These are phyloP conservation scores for Tethya wilhelma DNA, from an alignment of 37 sponge, comb jelly and placozoan genomes.

Conservation along the genomic window DNA sequence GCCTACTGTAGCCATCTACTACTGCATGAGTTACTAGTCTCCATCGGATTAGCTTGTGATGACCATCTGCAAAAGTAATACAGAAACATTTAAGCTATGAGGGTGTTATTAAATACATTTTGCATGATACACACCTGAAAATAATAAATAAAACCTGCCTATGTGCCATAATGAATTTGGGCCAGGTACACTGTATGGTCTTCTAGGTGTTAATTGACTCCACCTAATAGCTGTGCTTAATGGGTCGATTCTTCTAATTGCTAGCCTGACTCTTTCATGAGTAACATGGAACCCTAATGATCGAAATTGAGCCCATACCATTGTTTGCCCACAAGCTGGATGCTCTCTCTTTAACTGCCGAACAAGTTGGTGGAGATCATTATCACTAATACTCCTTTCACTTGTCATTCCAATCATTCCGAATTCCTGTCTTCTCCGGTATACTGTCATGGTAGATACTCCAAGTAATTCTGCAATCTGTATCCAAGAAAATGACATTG, in stretches of 20 bases:
- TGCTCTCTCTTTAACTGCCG: conserved; percentile 3
- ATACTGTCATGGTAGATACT: conserved; percentile 50
- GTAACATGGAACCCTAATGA: conserved; percentile 41
- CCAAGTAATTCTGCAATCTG: conserved; percentile 46
- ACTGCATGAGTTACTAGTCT: conserved; percentile 64
- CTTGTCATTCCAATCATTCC: background rate
- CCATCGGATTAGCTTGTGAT: conserved; percentile 75
- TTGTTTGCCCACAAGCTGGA: conserved; percentile 36
- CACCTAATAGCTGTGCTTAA: conserved; percentile 42
- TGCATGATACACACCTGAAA: background rate
- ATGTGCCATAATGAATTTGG: conserved; percentile 78
- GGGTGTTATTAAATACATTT: background rate
- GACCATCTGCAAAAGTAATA: no score
- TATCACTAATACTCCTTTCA: background rate
- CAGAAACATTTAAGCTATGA: background rate
- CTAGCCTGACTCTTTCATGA: conserved; percentile 20
- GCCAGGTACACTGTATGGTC: conserved; percentile 55
- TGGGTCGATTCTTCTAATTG: conserved; percentile 43
- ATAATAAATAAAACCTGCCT: conserved; percentile 38
- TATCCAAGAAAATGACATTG: conserved; percentile 52
- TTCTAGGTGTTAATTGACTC: conserved; percentile 9
- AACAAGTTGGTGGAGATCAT: background rate
- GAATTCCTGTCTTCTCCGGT: conserved; percentile 39
- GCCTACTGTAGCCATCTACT: conserved; percentile 61
- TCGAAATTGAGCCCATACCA: conserved; percentile 32